Conservation (phyloP, 2,888 invertebrate species). For the Tryphoninae sp. region DNA sequence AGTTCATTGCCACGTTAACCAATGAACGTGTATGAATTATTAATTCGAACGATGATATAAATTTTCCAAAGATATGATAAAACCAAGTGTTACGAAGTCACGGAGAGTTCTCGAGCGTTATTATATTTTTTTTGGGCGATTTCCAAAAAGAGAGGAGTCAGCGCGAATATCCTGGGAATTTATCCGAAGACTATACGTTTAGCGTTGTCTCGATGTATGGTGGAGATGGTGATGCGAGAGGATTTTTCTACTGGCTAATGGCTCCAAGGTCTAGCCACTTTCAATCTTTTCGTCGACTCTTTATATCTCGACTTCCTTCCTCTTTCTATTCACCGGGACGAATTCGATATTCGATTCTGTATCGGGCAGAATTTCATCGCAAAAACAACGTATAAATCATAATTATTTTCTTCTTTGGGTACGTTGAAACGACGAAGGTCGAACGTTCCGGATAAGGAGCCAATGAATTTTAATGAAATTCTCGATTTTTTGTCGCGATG, state of each 20-base stretch:
- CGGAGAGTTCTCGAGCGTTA: background rate
- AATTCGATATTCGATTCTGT: slow-evolving; percentile 19
- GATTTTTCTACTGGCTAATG: slow-evolving; percentile 25
- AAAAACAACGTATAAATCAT: slow-evolving; percentile 41
- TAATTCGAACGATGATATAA: background rate
- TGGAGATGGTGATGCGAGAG: slow-evolving; percentile 3
- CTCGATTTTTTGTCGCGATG: background rate
- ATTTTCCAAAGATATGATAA: background rate
- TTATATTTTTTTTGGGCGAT: background rate
- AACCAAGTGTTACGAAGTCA: background rate
- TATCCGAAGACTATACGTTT: background rate
- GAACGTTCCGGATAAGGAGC: slow-evolving; percentile 14
- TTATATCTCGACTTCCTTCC: background rate
- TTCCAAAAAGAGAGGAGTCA: background rate
- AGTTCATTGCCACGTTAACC: background rate
- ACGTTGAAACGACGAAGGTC: slow-evolving; percentile 33
- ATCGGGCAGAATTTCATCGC: background rate
- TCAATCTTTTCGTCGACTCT: slow-evolving; percentile 11
- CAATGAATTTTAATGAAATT: slow-evolving; percentile 29
- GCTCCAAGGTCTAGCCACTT: slow-evolving; percentile 36
- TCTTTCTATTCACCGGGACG: background rate
- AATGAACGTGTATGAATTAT: background rate
- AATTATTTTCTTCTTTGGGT: slow-evolving; percentile 34
- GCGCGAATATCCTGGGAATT: no score
- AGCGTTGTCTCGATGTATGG: background rate